Base-by-base conservation (phyloP, 2,888 invertebrate species). In the Aplocera efformata region DNA sequence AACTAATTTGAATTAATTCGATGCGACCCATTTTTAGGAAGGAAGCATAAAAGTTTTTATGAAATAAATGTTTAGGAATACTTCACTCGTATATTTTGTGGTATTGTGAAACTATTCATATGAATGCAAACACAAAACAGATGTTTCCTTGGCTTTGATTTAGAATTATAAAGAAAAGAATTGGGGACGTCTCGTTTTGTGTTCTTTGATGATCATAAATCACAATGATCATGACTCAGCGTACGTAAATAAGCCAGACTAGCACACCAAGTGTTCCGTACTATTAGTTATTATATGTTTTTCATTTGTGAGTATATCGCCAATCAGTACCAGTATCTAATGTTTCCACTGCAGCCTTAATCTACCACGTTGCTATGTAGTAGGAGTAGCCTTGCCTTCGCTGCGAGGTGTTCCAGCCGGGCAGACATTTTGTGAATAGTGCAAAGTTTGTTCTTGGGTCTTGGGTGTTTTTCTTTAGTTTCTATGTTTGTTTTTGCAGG, bases 1-100 rank as follows among this genome's bases (percentile, higher is more conserved):
- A 61, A 65, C 73, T 78, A 75, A 79, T 82, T 83, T 79, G 72
- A 79, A 84, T 81, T 76, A 73, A 79, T 75, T 76, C 66, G 61
- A 74, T 68, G 64, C 64, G 71, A 66, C 56, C 71, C 56, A 67
- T 69, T 71, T 72, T 72, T 67, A 61, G 48, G 47, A 67, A 73
- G 73, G 73, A 77, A 72, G 60, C 58, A 70, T 73, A 70, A 75
- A 73, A 72, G 52, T 61, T 68, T 71, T 69, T 67, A 65, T 68
- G 60, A 63, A 62, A 59, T n/a, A 67, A 63, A 56, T 56, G 50
- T 51, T 57, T 63, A 61, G 56, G 58, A 64, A 61, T 68, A 67
- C 57, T 65, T 63, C 51, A 57, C 50, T 42, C 59, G 56, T 67
- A 65, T 60, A 66, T 69, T 67, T 60, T 64, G 49, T 67, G 51